These are phyloP conservation scores for Nothocercus julius DNA, from an alignment of 2,113 vertebrate genomes.

Conservation along the genomic window DNA sequence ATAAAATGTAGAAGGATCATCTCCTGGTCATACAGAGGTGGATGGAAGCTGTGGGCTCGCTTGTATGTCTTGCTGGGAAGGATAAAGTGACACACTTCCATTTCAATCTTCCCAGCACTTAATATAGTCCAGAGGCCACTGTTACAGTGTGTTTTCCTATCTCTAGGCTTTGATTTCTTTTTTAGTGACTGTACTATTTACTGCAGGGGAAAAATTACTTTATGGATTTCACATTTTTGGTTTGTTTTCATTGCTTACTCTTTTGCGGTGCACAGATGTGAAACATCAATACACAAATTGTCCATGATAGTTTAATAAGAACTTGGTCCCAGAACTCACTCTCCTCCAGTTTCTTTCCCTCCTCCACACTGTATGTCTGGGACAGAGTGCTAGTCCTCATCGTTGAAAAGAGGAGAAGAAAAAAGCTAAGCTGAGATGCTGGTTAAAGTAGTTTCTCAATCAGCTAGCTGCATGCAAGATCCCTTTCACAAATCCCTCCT, in stretches of 20 bases:
- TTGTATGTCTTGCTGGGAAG: rapidly evolving
- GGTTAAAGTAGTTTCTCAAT: not conserved
- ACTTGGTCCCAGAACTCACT: not conserved
- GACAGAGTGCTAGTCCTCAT: not conserved
- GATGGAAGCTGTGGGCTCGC: not conserved
- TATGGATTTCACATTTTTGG: not conserved
- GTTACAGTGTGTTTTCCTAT: not conserved
- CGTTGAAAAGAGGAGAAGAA: not conserved
- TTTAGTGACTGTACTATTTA: not conserved
- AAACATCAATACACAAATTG: not conserved
- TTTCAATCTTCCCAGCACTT: not conserved
- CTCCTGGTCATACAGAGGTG: not conserved
- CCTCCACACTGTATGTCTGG: too few relatives aligned
- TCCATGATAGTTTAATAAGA: not conserved
- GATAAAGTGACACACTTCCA: not conserved
- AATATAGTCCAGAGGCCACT: not conserved
- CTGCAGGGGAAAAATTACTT: not conserved
- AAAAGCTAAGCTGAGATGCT: not conserved
- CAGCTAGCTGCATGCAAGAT: not conserved
- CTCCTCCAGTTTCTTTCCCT: not conserved
- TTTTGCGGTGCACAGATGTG: not conserved
- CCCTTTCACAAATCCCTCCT: not conserved
- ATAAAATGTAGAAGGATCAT: not conserved
- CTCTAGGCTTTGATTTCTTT: not conserved
- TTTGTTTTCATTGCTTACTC: not conserved